Percentiles rank a stretch among this genome's conserved stretches.
These are phyloP conservation scores for Chromobotia macracanthus DNA, from an alignment of 2,797 vertebrate genomes.

Conservation along the genomic window DNA sequence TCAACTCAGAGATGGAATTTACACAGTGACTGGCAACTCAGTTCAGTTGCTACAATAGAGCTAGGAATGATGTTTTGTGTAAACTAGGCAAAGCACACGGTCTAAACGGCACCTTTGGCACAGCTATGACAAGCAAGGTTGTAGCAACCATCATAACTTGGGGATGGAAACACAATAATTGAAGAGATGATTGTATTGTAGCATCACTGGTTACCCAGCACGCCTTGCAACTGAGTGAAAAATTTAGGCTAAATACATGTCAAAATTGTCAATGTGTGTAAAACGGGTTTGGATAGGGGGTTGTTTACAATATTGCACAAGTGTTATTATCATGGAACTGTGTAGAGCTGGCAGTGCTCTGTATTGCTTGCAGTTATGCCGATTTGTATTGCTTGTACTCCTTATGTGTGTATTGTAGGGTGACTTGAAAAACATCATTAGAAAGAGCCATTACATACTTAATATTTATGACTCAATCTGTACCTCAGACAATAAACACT, in stretches of 20 bases:
- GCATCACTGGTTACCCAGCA: not conserved
- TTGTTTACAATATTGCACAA: no score
- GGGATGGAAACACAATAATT: not conserved
- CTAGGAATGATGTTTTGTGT: not conserved
- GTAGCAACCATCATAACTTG: not conserved
- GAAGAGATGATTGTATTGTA: not conserved
- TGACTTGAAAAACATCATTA: no score
- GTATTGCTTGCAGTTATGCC: no score
- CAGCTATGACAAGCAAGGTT: not conserved
- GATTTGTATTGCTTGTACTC: no score
- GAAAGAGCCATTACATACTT: not conserved
- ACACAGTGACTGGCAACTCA: slow-evolving; percentile 9
- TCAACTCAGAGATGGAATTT: slow-evolving; percentile 11
- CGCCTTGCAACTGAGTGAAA: not conserved
- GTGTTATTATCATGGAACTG: no score
- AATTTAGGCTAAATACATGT: no score
- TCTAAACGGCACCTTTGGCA: not conserved
- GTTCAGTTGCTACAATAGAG: not conserved
- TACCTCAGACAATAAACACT: no score
- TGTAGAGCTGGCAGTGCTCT: no score
- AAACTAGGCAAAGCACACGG: not conserved
- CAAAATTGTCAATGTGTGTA: no score
- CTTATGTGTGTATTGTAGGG: no score
- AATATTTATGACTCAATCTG: not conserved
- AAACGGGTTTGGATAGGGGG: no score